These are phyloP conservation scores for Drosophila hydei DNA, from an alignment of 1,140 invertebrate genomes.

Conservation along the genomic window DNA sequence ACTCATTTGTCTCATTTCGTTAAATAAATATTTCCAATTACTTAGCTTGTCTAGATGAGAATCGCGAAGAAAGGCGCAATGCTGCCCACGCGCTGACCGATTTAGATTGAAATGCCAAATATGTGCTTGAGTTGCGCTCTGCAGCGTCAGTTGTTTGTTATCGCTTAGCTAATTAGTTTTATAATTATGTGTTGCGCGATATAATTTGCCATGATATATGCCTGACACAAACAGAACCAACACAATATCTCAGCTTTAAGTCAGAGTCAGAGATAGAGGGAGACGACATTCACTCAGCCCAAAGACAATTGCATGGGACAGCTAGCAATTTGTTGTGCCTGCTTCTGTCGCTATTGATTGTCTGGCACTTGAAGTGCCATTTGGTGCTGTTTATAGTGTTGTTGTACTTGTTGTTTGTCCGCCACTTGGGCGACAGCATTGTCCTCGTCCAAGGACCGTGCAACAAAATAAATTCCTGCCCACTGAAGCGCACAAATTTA, in stretches of 20 bases:
- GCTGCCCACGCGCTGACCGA: conserved; percentile 5
- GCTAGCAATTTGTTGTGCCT: conserved; percentile 72
- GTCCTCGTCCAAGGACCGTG: conserved; percentile 59
- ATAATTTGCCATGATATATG: conserved; percentile 62
- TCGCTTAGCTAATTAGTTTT: conserved; percentile 78
- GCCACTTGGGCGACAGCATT: conserved; percentile 69
- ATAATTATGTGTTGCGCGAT: conserved; percentile 62
- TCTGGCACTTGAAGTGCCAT: conserved; percentile 59
- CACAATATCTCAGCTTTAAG: conserved; percentile 17
- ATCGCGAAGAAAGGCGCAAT: background rate
- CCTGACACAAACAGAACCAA: conserved; percentile 20
- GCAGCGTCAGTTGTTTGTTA: conserved; percentile 50
- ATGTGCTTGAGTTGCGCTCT: background rate
- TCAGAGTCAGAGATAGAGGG: conserved; percentile 12
- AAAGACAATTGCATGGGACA: conserved; percentile 72
- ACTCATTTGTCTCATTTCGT: background rate
- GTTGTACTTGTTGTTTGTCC: conserved; percentile 41
- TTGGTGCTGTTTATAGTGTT: conserved; percentile 42
- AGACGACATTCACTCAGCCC: background rate
- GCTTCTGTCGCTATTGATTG: conserved; percentile 67
- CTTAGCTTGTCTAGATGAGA: background rate
- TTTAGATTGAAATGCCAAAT: conserved; percentile 4
- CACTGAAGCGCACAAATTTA: conserved; percentile 78
- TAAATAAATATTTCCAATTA: background rate
- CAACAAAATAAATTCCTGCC: conserved; percentile 74